Evolutionary conservation across 2,797 vertebrate genomes (phyloP), one percentile per base, ranked within the genome.

Genomic region (Clarias fuscus): DNA sequence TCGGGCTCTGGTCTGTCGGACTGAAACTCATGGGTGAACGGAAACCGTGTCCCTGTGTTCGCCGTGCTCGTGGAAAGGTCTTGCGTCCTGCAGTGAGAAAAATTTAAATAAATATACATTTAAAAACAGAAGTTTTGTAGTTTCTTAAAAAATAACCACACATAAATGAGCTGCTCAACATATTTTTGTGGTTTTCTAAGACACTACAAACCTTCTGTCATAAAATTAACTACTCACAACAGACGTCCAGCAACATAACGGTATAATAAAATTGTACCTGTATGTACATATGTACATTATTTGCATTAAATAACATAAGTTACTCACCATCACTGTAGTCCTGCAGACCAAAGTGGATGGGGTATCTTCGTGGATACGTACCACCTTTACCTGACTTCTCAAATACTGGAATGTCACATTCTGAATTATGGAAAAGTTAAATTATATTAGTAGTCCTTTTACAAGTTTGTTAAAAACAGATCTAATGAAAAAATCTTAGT

Each of bases 351-450:
- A 97, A 98, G 18, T 97, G 97, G 91, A 99, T 94, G 87, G 97
- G 97, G 4, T 98, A 99, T 84, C 98, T 95, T 81, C 98, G 96
- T 17, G 98, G 98, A 81, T 99, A 99, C 7, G 98, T 99, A 0
- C 98, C 98, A 1, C 98, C 98, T 92, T 99, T 99, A 82, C 97
- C 98, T 65, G 97, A 97, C 92, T 99, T 99, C 94, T 99, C 98
- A 93, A 99, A 98, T 91, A 98, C 95, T 22, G 98, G 98, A 89
- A 97, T 96, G 92, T 99, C 98, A 70, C 97, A 98, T 89, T 99
- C 98, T 98, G 48, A 78, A 70, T 85, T 65, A 61, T 37, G 8
- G 5, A 81, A 0, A 20, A 4, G 24, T 48, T 17, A n/a, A 56
- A 73, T 61, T 30, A 67, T 20, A 73, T 61, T 30, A 67, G 11